Base-by-base conservation (phyloP, 2,113 vertebrate species). In the Entelurus aequoreus region DNA sequence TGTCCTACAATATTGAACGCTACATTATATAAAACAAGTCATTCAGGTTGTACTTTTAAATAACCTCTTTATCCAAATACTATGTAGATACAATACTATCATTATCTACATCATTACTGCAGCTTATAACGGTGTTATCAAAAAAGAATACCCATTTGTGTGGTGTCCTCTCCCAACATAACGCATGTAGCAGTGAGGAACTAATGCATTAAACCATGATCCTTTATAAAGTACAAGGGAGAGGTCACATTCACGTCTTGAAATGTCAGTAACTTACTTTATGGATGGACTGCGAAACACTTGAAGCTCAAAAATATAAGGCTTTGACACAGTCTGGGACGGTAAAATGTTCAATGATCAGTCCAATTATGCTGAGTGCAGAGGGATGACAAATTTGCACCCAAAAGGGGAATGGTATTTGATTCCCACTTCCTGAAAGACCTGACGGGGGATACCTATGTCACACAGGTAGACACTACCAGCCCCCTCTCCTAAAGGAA, bases 321-420 rank as follows among this genome's bases (percentile, higher is more conserved):
- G 69, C 67, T 15, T 57, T 66, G 53, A 71, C 78, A 75, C 2
- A 50, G 74, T 71, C 50, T 68, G 55, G 69, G 62, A 62, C 46
- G 53, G 59, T 74, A 54, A 78, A 62, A 61, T 42, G 54, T 61
- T 69, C 37, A 57, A 55, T 60, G 14, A 48, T 50, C 48, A 28
- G 38, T 65, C 57, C 57, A 9, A 4, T 81, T 94, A 98, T 14
- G 93, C 90, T 12, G 94, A 93, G 63, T 99, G 97, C 73, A 99
- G 79, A 0, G 97, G 96, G 72, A 99, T 97, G 81, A 99, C 95
- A 0, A 99, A 99, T 78, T 99, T 99, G 89, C 94, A 97, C 63
- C 97, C 96, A 0, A 99, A 99, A 8, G 97, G 97, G 0, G 96
- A 98, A 85, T 92, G 94, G 87, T 99, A 99, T 77, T 90, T 94